phyloP scores from a whole-genome alignment of 2,797 vertebrate species.

The Crocidura indochinensis region DNA sequence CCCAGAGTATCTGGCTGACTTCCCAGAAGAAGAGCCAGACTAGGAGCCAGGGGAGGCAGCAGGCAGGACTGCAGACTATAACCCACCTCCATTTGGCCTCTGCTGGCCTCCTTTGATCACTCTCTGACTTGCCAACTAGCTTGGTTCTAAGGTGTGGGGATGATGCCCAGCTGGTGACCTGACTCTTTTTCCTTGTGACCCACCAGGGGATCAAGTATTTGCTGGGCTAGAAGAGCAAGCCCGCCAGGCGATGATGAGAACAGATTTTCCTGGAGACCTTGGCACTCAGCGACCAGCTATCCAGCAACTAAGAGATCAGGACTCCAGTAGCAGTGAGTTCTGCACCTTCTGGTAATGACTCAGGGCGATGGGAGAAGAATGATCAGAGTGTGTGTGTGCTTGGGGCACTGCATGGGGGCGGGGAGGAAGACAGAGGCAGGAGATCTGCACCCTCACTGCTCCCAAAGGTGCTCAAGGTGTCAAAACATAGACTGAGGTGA shows the following conservation, averaged over 20 bases:
- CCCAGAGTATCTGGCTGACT: slow-evolving; percentile 68
- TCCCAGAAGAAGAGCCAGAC: slow-evolving; percentile 56
- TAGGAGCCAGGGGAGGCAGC: slow-evolving; percentile 67
- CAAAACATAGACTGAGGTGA: slow-evolving; percentile 6
- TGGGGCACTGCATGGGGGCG: slow-evolving; percentile 81
- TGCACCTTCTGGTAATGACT: slow-evolving; percentile 86
- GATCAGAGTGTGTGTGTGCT: slow-evolving; percentile 75
- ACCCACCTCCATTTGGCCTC: slow-evolving; percentile 3
- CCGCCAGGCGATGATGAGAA: slow-evolving; percentile 92
- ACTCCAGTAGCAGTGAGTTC: slow-evolving; percentile 93
- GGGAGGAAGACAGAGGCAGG: slow-evolving; percentile 75
- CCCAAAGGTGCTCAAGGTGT: background rate
- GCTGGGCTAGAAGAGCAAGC: slow-evolving; percentile 92
- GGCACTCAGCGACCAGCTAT: slow-evolving; percentile 88
- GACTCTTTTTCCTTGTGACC: slow-evolving; percentile 88
- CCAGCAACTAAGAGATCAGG: slow-evolving; percentile 88
- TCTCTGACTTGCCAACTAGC: slow-evolving; percentile 78
- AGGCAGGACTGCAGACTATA: background rate
- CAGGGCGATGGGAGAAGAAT: slow-evolving; percentile 86
- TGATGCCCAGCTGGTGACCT: slow-evolving; percentile 79
- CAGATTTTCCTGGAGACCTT: slow-evolving; percentile 89
- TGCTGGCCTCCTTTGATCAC: slow-evolving; percentile 75
- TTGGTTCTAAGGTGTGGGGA: slow-evolving; percentile 61
- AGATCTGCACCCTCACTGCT: slow-evolving; percentile 50
- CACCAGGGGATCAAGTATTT: slow-evolving; percentile 92